phyloP scores from a whole-genome alignment of 2,113 vertebrate species.

The Pyrgilauda ruficollis region DNA sequence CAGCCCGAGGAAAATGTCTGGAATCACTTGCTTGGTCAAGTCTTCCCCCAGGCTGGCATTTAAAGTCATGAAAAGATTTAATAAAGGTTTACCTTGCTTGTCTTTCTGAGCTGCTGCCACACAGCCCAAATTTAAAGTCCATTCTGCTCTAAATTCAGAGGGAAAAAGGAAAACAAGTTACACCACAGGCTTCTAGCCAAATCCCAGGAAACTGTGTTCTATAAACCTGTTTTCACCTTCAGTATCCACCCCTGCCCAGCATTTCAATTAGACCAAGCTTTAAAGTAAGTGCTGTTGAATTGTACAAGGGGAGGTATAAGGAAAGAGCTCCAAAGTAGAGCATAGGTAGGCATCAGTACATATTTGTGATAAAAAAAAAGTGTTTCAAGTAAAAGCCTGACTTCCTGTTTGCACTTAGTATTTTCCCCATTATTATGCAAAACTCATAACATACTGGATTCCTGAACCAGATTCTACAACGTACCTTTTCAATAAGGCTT shows the following conservation, averaged over 20 bases:
- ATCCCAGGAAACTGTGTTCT: background rate
- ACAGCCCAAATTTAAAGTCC: background rate
- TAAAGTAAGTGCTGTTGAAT: background rate
- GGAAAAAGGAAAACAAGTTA: background rate
- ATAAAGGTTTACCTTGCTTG: constrained; percentile 12
- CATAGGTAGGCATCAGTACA: background rate
- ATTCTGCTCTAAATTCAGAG: background rate
- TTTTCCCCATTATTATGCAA: background rate
- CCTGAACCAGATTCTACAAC: background rate
- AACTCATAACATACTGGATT: background rate
- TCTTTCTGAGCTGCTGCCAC: background rate
- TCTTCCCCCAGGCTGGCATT: background rate
- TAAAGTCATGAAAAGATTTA: background rate
- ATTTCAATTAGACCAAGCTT: background rate
- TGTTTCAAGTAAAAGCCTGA: background rate
- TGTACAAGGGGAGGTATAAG: background rate
- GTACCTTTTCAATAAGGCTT: background rate
- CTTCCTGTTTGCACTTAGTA: background rate
- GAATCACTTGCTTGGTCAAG: background rate
- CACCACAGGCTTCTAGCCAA: background rate
- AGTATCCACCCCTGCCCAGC: fast-evolving
- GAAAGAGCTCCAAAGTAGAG: background rate
- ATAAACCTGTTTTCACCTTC: background rate
- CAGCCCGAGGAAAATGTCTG: background rate
- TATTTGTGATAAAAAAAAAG: background rate